A percentile compares a stretch with the other conserved stretches of the same genome.
Conservation (phyloP, 2,797 vertebrate genomes). For the Podarcis lilfordi region DNA sequence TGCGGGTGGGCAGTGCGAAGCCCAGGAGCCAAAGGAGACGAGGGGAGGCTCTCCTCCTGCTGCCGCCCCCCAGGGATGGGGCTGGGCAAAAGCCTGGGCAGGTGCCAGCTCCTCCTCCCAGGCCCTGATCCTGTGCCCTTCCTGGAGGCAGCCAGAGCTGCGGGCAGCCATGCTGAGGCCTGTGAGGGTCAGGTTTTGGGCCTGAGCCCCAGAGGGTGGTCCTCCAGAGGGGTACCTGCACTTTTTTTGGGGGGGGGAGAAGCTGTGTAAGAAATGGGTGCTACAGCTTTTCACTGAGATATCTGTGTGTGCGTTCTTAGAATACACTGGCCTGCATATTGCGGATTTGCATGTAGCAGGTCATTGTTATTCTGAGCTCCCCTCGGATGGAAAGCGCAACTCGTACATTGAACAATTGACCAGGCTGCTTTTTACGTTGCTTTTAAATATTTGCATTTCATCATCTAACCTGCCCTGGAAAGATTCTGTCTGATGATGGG, state of each 20-base stretch:
- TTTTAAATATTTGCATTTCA: neutral
- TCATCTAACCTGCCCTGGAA: neutral
- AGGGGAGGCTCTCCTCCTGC: neutral
- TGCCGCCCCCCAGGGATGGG: neutral
- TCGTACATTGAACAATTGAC: neutral
- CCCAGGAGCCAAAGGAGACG: neutral
- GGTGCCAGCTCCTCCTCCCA: neutral
- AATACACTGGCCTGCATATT: neutral
- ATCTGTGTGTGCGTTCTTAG: accelerated
- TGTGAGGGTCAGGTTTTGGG: neutral
- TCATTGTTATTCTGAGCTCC: neutral
- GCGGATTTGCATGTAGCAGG: neutral
- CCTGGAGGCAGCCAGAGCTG: neutral
- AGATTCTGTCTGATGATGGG: neutral
- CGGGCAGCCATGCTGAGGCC: neutral
- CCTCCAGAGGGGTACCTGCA: neutral
- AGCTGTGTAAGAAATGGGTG: no score
- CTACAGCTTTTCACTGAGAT: no score
- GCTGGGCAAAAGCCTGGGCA: neutral
- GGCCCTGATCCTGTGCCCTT: neutral
- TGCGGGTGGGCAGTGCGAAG: accelerated
- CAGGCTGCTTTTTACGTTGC: neutral
- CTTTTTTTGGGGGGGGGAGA: no score
- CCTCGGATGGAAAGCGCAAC: neutral
- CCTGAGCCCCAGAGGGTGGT: neutral